A percentile compares a stretch with the other conserved stretches of the same genome.
Conservation (phyloP, 2,113 vertebrate species). For the Scopus umbretta region DNA sequence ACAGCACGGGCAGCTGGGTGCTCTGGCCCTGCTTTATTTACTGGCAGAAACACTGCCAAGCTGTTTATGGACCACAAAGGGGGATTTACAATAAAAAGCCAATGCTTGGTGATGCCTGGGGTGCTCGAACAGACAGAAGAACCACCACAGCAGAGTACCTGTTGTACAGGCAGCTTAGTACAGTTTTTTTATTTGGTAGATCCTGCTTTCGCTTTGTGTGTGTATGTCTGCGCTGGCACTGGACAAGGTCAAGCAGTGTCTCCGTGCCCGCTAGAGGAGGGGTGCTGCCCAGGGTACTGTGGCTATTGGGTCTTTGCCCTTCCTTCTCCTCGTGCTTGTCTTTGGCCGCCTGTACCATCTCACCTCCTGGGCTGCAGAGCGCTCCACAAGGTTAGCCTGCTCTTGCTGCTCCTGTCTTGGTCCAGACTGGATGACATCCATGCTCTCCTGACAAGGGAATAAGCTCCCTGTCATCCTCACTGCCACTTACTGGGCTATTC, state of each 20-base stretch:
- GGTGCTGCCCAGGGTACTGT: neutral
- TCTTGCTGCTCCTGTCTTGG: neutral
- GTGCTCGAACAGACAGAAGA: neutral
- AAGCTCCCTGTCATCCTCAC: neutral
- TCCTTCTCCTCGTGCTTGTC: neutral
- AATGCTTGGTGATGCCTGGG: neutral
- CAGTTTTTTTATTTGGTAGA: neutral
- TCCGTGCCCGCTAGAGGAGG: neutral
- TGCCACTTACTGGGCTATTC: neutral
- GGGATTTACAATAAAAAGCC: neutral
- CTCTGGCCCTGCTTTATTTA: neutral
- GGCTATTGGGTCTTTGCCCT: neutral
- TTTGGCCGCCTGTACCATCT: neutral
- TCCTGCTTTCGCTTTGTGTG: neutral
- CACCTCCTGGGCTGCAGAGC: neutral
- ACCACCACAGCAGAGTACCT: neutral
- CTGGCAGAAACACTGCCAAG: neutral
- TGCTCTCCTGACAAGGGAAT: neutral
- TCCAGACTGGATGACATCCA: neutral
- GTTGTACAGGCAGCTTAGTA: neutral
- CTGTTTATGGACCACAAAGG: neutral
- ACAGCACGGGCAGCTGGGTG: neutral
- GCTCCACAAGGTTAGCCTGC: neutral
- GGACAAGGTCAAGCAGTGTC: neutral
- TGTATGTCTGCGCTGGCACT: neutral